Percentiles rank a stretch among this genome's conserved stretches.
Evolutionary conservation across 2,888 invertebrate genomes (phyloP).

Genomic region (Entomobrya multifasciata): DNA sequence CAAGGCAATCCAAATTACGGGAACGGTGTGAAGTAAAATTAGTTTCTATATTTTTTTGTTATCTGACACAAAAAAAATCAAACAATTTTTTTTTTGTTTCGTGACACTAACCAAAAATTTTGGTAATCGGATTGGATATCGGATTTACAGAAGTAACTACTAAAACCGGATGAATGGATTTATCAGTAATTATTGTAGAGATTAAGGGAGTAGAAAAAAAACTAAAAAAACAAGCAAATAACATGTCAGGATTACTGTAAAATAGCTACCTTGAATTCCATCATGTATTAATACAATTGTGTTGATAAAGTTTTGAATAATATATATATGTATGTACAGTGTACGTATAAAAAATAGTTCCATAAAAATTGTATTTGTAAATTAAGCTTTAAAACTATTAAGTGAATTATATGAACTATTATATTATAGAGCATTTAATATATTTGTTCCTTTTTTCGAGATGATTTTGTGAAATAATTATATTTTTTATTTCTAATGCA

Average conservation of each 20-base stretch:
- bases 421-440: neutral
- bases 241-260: too few relatives aligned
- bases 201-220: too few relatives aligned
- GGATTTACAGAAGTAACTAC: neutral
- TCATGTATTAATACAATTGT: neutral
- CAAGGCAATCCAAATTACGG: constrained; percentile 83
- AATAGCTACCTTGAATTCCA: too few relatives aligned
- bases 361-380: neutral
- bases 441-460: constrained; percentile 38
- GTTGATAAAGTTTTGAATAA: neutral
- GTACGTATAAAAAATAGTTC: neutral
- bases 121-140: neutral
- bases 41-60: too few relatives aligned
- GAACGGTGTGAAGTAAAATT: constrained; percentile 75
- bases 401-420: too few relatives aligned
- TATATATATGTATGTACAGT: neutral
- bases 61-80: neutral
- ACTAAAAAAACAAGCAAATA: too few relatives aligned
- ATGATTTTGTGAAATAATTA: constrained; percentile 15
- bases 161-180: neutral
- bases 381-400: constrained; percentile 6
- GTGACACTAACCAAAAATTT: neutral
- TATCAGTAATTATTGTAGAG: neutral
- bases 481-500: constrained; percentile 6
- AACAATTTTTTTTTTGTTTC: neutral